Conservation (phyloP, 2,113 vertebrate species). For the Eubucco bourcierii region DNA sequence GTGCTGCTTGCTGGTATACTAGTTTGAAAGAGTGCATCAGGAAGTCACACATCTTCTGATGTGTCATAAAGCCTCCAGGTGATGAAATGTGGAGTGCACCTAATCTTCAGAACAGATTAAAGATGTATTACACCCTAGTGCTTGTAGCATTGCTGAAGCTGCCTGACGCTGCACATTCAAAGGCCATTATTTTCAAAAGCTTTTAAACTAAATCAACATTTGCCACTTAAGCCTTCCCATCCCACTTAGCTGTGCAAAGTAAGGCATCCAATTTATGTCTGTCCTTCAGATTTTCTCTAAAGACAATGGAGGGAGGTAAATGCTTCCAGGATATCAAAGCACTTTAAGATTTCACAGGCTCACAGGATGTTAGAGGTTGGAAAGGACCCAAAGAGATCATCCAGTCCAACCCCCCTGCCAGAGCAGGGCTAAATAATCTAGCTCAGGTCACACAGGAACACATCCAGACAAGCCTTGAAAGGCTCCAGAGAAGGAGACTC, state of each 20-base stretch:
- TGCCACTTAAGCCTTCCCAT: neutral
- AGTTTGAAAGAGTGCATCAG: neutral
- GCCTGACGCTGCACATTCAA: neutral
- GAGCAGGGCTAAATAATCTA: too few species aligned
- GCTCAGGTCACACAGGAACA: too few species aligned
- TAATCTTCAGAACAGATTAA: neutral
- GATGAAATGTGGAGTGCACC: neutral
- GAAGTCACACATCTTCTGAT: neutral
- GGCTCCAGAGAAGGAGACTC: too few species aligned
- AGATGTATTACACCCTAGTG: neutral
- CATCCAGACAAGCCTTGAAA: too few species aligned
- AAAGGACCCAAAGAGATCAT: too few species aligned
- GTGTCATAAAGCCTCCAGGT: neutral
- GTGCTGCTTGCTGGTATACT: neutral
- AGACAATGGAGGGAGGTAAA: neutral
- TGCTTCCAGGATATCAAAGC: neutral
- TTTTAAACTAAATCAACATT: neutral
- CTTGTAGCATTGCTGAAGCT: neutral
- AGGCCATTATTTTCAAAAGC: neutral
- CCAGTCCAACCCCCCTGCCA: too few species aligned
- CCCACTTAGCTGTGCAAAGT: neutral
- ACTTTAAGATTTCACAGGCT: neutral
- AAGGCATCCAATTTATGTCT: neutral
- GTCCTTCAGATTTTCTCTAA: neutral
- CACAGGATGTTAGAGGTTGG: too few species aligned